A percentile compares a stretch with the other conserved stretches of the same genome.
Conservation (phyloP, 2,888 invertebrate genomes). For the Trachelus tabidus region DNA sequence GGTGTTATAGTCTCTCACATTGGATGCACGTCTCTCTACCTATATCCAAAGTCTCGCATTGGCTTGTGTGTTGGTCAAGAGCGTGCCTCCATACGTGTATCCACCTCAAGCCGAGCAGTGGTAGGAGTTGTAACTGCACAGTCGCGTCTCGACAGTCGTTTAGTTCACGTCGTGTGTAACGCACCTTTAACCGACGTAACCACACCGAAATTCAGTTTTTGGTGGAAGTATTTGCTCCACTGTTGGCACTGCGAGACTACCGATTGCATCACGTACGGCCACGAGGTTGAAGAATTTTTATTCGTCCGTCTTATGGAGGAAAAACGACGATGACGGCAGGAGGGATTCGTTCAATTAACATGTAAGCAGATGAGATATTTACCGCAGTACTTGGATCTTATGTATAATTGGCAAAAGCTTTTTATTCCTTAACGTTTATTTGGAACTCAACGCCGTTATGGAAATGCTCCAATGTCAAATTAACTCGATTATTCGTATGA, state of each 20-base stretch:
- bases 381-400: neutral
- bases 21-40: neutral
- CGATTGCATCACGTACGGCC: constrained; percentile 8
- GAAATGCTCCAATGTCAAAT: neutral
- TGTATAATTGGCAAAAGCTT: too few species aligned
- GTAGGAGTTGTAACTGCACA: constrained; percentile 44
- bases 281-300: constrained; percentile 4
- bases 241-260: neutral
- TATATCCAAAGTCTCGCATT: neutral
- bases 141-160: constrained; percentile 55
- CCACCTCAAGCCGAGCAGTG: constrained; percentile 30
- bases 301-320: constrained; percentile 1
- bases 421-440: neutral
- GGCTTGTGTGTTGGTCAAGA: neutral
- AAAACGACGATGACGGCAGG: constrained; percentile 4
- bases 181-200: constrained; percentile 14
- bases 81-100: constrained; percentile 25
- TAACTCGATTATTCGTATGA: neutral
- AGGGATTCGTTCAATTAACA: neutral
- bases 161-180: constrained; percentile 38
- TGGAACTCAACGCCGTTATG: neutral
- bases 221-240: neutral
- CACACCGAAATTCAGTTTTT: neutral
- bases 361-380: neutral
- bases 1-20: neutral